Conservation (phyloP, 2,888 invertebrate species). For the Limnephilus rhombicus region DNA sequence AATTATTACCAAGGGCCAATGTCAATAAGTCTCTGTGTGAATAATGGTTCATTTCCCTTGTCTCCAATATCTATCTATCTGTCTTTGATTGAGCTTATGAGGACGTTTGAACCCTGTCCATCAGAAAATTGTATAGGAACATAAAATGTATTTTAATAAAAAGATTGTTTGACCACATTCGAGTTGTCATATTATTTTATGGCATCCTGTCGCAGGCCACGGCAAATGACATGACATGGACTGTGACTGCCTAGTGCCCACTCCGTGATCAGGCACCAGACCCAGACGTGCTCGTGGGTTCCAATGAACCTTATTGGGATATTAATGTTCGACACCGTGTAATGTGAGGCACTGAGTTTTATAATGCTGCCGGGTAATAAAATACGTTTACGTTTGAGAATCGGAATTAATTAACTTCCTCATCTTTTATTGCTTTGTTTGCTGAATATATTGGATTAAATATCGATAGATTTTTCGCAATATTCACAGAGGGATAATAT, state of each 20-base stretch:
- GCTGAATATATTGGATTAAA: not conserved
- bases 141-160: not conserved
- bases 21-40: no score
- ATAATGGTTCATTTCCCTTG: no score
- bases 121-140: no score
- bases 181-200: conserved; percentile 40
- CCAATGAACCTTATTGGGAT: conserved; percentile 6
- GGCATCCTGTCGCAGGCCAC: conserved; percentile 56
- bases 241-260: not conserved
- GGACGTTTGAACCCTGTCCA: no score
- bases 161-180: not conserved
- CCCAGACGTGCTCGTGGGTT: conserved; percentile 24
- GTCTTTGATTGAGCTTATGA: no score
- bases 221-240: conserved; percentile 49
- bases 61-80: no score
- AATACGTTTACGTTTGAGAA: not conserved
- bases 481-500: not conserved
- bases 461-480: not conserved
- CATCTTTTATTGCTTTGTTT: not conserved
- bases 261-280: not conserved
- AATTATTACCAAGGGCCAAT: no score
- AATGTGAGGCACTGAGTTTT: not conserved
- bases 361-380: not conserved
- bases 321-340: not conserved
- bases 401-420: not conserved